These are phyloP conservation scores for Sphenopsis melanotis DNA, from an alignment of 2,797 vertebrate species.

Conservation along the genomic window DNA sequence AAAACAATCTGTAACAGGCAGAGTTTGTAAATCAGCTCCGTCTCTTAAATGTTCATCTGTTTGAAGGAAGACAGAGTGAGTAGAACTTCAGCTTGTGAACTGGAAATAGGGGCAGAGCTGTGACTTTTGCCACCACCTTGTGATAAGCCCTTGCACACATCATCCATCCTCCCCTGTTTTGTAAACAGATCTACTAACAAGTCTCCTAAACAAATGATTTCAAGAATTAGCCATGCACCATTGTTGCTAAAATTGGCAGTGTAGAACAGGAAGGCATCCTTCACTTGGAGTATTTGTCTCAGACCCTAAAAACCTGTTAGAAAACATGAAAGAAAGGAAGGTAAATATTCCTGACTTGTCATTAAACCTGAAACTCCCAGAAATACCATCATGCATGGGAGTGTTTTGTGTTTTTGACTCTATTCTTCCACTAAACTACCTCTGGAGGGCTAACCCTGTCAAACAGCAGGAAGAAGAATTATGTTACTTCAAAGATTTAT, in stretches of 20 bases:
- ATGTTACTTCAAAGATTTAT: background rate
- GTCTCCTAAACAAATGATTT: background rate
- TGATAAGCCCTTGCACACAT: background rate
- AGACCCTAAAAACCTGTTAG: background rate
- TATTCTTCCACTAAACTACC: background rate
- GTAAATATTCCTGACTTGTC: background rate
- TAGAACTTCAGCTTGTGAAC: background rate
- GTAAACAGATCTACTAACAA: background rate
- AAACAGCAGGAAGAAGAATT: background rate
- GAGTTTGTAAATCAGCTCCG: background rate
- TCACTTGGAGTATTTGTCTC: background rate
- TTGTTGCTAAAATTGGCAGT: background rate
- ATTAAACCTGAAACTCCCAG: background rate
- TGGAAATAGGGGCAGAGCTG: background rate
- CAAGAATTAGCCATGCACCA: background rate
- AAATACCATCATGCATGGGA: background rate
- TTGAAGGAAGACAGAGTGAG: background rate
- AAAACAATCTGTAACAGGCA: background rate
- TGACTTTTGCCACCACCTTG: background rate
- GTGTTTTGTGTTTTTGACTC: background rate
- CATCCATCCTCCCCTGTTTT: background rate
- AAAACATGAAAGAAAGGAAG: background rate
- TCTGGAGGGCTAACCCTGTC: slow-evolving; percentile 2
- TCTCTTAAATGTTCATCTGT: background rate
- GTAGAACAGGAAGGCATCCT: background rate